Conservation (phyloP, 2,113 vertebrate species). For the Alligator mississippiensis region DNA sequence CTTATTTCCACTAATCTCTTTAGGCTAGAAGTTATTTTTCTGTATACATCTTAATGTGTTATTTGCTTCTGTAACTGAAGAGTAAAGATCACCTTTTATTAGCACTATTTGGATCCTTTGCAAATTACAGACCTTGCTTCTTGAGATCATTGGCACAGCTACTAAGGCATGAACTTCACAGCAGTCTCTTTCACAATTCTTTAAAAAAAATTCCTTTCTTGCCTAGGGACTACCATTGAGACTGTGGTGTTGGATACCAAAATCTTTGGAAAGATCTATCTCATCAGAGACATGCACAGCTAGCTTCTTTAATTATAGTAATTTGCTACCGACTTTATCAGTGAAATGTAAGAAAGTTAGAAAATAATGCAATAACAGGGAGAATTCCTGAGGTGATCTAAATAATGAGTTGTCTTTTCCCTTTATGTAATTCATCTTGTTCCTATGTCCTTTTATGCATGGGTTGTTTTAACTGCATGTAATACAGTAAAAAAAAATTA, state of each 20-base stretch:
- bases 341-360: slow-evolving; percentile 72
- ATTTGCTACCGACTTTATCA: slow-evolving; percentile 78
- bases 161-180: slow-evolving; percentile 14
- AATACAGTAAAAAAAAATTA: not conserved
- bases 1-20: not conserved
- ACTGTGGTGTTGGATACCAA: not conserved
- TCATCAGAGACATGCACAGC: slow-evolving; percentile 67
- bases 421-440: slow-evolving; percentile 59
- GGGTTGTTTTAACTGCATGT: slow-evolving; percentile 34
- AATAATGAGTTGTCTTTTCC: slow-evolving; percentile 62
- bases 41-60: not conserved
- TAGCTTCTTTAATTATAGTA: slow-evolving; percentile 79
- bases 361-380: slow-evolving; percentile 65
- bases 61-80: not conserved
- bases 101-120: not conserved
- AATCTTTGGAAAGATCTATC: slow-evolving; percentile 32
- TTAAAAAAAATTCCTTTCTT: slow-evolving; percentile 6
- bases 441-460: slow-evolving; percentile 46
- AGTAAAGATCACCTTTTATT: not conserved
- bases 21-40: not conserved
- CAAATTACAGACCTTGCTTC: not conserved
- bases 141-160: not conserved
- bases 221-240: not conserved
- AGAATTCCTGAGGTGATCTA: slow-evolving; percentile 56
- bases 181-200: not conserved